Percentiles rank a stretch among this genome's conserved stretches.
Conservation (phyloP, 2,113 vertebrate genomes). For the Fukomys damarensis region DNA sequence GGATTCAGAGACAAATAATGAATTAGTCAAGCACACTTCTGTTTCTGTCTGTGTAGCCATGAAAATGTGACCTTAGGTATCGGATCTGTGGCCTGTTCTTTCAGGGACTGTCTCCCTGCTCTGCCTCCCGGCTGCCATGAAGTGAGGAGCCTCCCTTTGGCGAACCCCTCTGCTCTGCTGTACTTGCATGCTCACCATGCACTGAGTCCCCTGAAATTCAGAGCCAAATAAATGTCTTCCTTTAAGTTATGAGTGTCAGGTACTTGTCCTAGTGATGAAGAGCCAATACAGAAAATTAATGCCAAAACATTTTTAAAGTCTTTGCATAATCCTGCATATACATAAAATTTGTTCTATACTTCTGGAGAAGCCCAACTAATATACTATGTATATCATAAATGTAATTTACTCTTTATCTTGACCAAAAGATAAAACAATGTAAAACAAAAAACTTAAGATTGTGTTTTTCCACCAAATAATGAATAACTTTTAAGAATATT, state of each 20-base stretch:
- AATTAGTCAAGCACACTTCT: background rate
- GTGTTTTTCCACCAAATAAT: background rate
- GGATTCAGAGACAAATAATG: background rate
- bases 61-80: background rate
- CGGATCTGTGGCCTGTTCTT: background rate
- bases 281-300: background rate
- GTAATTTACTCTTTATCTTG: background rate
- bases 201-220: background rate
- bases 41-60: too few relatives aligned
- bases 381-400: background rate
- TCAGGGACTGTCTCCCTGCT: background rate
- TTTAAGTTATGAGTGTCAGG: background rate
- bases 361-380: background rate
- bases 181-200: background rate
- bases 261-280: background rate
- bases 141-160: background rate
- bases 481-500: background rate
- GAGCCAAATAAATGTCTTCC: background rate
- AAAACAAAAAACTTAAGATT: background rate
- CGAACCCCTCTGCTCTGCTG: background rate
- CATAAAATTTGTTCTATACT: background rate
- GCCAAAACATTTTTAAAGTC: background rate
- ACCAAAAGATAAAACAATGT: background rate
- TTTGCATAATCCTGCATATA: background rate
- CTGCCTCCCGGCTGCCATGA: background rate